Conservation (phyloP, 1,140 invertebrate genomes). For the Whitmania pigra region DNA sequence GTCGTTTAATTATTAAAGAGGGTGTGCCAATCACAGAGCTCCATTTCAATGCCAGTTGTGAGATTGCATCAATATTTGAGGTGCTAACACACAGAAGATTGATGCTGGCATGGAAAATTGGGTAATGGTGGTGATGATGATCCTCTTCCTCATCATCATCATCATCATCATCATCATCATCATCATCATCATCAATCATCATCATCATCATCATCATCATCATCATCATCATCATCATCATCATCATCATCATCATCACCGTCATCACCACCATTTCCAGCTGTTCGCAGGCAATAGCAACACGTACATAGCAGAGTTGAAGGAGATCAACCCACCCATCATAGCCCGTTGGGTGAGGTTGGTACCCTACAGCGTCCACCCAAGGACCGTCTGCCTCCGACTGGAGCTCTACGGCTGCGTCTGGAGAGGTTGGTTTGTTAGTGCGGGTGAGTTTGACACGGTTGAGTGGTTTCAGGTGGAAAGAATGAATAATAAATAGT, state of each 20-base stretch:
- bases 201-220: slow-evolving; percentile 17
- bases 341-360: slow-evolving; percentile 37
- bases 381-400: slow-evolving; percentile 36
- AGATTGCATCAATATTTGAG: no score
- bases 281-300: slow-evolving; percentile 37
- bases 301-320: slow-evolving; percentile 34
- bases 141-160: slow-evolving; percentile 7
- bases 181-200: slow-evolving; percentile 17
- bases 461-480: background rate
- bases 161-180: slow-evolving; percentile 13
- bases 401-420: slow-evolving; percentile 39
- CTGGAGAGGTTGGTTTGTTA: slow-evolving; percentile 32
- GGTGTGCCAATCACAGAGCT: no score
- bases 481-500: no score
- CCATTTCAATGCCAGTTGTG: no score
- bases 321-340: slow-evolving; percentile 38
- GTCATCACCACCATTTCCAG: slow-evolving; percentile 29
- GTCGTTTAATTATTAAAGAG: no score
- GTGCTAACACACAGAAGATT: background rate
- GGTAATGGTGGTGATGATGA: background rate
- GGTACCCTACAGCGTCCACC: slow-evolving; percentile 34
- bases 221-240: slow-evolving; percentile 19
- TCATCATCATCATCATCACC: slow-evolving; percentile 14
- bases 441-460: background rate
- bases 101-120: background rate